Base-by-base conservation (phyloP, 2,797 vertebrate genomes). In the Chaetodon trifasciatus region DNA sequence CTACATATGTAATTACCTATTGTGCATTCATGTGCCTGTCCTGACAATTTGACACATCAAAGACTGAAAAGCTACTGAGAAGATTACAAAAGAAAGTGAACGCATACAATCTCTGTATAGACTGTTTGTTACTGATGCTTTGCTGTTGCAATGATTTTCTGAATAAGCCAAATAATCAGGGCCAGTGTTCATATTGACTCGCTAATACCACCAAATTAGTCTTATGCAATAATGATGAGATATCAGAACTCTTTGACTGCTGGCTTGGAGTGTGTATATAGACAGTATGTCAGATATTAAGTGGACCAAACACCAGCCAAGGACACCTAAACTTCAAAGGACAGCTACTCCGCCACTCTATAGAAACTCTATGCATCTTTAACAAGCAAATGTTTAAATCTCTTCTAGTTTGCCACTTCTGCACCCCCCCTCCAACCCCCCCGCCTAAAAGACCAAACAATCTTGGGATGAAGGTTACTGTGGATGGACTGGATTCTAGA, bases 141-240 rank as follows among this genome's bases (percentile, higher is more conserved):
- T 24, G 44, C 19, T 44, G 7, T 15, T 68, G 9, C 6, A 23
- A 32, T 12, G 3, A 42, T 39, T 60, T 49, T 40, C 42, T 52
- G 56, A 92, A 95, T 62, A n/a, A 74, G 77, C 86, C 88, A 91
- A 92, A 94, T 90, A 90, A 93, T 95, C 78, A 53, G 86, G 84
- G 70, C 53, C 78, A 86, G 83, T 81, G 88, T 86, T 74, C 91
- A 94, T 93, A 63, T 76, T 82, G 90, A 92, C 89, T 92, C 83
- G 74, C 85, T 90, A 91, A 93, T 93, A 92, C 88, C 91, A 81
- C 87, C 87, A 93, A 93, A 92, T 95, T 93, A 93, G 86, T 86
- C 83, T 85, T 69, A 94, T 96, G 90, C 91, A 96, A 94, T 94
- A 94, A 92, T 92, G 78, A 95, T 93, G 82, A 92, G 84, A 77